Evolutionary conservation across 2,797 vertebrate species (phyloP), one percentile per base, ranked within the genome.

Genomic region (Rhynchotus rufescens): DNA sequence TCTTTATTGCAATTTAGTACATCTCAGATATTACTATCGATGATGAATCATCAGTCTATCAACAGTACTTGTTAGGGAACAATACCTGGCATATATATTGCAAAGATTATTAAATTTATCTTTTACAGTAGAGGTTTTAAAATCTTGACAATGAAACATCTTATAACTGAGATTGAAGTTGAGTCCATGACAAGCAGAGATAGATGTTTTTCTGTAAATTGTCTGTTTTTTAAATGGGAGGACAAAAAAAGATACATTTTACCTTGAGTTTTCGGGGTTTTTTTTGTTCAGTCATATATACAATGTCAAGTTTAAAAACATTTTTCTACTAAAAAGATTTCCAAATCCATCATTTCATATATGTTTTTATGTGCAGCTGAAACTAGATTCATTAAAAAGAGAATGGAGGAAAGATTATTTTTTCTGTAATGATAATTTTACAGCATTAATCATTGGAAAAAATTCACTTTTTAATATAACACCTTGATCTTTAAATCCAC

Each of bases 101-200:
- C 71, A 95, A 92, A 94, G 88, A 93, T 95, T 96, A 97, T 97
- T 97, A 68, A 84, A 96, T 97, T 97, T 96, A 91, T 59, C 75
- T 92, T 95, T 92, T 92, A 97, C 86, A 94, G 94, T 32, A 89
- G 91, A 95, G 72, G 81, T 83, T 96, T 97, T 97, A 91, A 92
- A 94, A 79, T 69, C 73, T 84, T 92, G 97, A 91, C 94, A 97
- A 96, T 91, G 78, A 87, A 65, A 65, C 88, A 83, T 68, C 93
- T 95, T 72, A 87, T 64, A 88, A 85, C 68, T 65, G 89, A 95
- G 96, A 97, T 95, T 97, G 95, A 96, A 96, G 84, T 61, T 80
- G 72, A 96, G 94, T 94, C 92, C 80, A 90, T 51, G 89, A 96
- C 89, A 91, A 90, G 92, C 42, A 84, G 65, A 91, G 60, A 86